Evolutionary conservation across 2,888 invertebrate species (phyloP).

Genomic region (Muschampia plurimacula): DNA sequence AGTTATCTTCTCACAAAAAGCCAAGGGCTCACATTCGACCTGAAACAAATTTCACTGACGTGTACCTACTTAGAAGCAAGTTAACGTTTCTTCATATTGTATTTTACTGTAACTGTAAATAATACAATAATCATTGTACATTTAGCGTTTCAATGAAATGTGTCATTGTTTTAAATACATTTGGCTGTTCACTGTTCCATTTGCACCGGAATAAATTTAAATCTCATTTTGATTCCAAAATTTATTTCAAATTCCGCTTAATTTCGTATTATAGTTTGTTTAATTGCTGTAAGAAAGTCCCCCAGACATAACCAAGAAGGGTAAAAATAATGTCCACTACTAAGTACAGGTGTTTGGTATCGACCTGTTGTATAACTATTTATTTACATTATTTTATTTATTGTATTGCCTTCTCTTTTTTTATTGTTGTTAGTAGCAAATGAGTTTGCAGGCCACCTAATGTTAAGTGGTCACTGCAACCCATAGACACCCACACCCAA

Average conservation of each 20-base stretch:
- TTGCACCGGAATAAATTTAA: background rate
- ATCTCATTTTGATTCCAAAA: background rate
- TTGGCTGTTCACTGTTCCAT: background rate
- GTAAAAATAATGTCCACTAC: no score
- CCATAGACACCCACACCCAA: no score
- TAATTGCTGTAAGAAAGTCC: no score
- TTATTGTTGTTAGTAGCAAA: no score
- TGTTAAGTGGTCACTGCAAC: no score
- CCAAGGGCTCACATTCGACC: conserved; percentile 26
- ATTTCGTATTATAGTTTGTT: background rate
- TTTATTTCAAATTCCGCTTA: background rate
- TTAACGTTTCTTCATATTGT: background rate
- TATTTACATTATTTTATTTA: no score
- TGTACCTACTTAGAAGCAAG: background rate
- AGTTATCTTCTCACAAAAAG: conserved; percentile 24
- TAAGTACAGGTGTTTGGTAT: no score
- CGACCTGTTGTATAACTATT: no score
- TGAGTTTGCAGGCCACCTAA: no score
- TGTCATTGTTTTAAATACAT: conserved; percentile 1
- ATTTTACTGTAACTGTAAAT: background rate
- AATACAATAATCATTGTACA: background rate
- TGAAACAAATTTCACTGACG: conserved; percentile 21
- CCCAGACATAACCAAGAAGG: no score
- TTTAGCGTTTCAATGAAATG: background rate
- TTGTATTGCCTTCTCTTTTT: no score